Evolutionary conservation across 2,888 invertebrate genomes (phyloP).

Genomic region (Drosophila pullipes): DNA sequence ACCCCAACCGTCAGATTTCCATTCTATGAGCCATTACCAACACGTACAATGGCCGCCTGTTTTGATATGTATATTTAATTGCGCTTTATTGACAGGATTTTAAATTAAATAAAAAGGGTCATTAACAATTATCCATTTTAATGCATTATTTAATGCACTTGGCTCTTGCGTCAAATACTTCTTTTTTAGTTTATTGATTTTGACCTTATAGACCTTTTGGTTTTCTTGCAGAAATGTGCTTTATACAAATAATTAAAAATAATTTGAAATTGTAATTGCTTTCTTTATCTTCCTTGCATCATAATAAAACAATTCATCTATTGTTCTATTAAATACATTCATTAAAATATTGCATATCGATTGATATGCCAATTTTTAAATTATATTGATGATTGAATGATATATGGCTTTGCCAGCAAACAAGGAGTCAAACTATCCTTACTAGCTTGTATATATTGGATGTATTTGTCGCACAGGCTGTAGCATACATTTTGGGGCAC

Average conservation of each 20-base stretch:
- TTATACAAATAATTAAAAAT: background rate
- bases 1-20: background rate
- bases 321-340: background rate
- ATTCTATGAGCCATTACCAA: background rate
- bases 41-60: conserved; percentile 6
- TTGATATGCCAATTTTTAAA: background rate
- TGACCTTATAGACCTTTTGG: no score
- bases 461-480: conserved; percentile 18
- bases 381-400: background rate
- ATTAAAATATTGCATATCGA: background rate
- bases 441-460: conserved; percentile 7
- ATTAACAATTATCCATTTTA: conserved; percentile 52
- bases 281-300: background rate
- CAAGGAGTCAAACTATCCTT: conserved; percentile 6
- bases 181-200: background rate
- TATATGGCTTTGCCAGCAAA: conserved; percentile 14
- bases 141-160: conserved; percentile 8
- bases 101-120: conserved; percentile 55
- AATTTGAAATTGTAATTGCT: background rate
- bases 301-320: background rate
- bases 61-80: conserved; percentile 53
- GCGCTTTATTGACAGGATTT: conserved; percentile 54
- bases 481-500: conserved; percentile 58
- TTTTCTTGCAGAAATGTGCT: background rate
- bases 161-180: background rate